Base-by-base conservation (phyloP, 1,140 invertebrate genomes). In the Drosophila leontia region DNA sequence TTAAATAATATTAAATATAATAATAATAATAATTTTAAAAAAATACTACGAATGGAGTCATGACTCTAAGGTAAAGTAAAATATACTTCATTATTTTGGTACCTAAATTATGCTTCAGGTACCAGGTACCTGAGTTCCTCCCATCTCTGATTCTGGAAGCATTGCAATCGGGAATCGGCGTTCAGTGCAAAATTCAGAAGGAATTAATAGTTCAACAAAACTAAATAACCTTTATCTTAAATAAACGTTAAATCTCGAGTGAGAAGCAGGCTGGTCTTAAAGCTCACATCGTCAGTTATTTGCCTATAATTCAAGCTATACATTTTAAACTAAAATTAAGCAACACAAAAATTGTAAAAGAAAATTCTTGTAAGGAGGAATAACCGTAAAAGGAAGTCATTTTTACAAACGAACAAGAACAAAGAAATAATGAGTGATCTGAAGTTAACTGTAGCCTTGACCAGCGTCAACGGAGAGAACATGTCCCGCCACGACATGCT, bases 401-500 rank as follows among this genome's bases (percentile, higher is more conserved):
- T 68, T 69, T 32, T 26, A 11, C 15, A 5, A 42, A 12, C 13
- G n/a, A 34, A 26, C n/a, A 6, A 15, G 15, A 19, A 17, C 17
- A 34, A 11, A 35, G 15, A 13, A 55, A 55, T 37, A 93, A 97
- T 97, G 96, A 96, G 96, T 87, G 98, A 99, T 35, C 98, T 87
- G 0, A 92, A 92, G 56, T 34, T 53, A 99, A 94, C 82, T 0
- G 98, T 99, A 29, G 98, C 98, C 93, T 97, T 98, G 59, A 99
- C 99, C 65, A 99, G 97, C 94, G 97, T 97, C 12, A 99, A 98
- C 35, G 95, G 97, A 26, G 99, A 99, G 75, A 99, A 99, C 93
- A 94, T 99, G 23, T 99, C 98, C 85, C 95, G 99, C 76, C 98
- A 99, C 95, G 99, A 99, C 86, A 99, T 99, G 96, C 94, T 99